These are phyloP conservation scores for Atta colombica DNA, from an alignment of 1,140 invertebrate genomes.

Conservation along the genomic window DNA sequence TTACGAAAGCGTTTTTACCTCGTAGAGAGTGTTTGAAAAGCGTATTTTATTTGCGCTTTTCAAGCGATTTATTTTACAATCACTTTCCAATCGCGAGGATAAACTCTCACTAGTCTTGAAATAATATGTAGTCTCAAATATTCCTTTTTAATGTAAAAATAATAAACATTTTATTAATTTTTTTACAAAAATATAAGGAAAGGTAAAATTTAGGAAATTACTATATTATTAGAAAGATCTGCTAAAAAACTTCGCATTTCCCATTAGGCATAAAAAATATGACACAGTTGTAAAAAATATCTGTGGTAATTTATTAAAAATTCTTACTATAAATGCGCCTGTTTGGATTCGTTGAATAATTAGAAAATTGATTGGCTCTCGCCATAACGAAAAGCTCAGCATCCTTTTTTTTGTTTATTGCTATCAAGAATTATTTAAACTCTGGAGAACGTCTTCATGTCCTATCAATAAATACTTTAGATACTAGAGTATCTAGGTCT, in stretches of 20 bases:
- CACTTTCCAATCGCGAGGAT: neutral
- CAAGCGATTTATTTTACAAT: constrained; percentile 5
- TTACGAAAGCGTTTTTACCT: neutral
- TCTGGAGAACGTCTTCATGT: neutral
- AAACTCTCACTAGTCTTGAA: neutral
- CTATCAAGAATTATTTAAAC: neutral
- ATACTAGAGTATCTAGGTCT: neutral
- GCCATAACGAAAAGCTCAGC: neutral
- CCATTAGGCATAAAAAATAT: neutral
- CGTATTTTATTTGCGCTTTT: neutral
- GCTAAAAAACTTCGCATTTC: neutral
- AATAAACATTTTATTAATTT: constrained; percentile 6
- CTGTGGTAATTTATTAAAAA: constrained; percentile 45
- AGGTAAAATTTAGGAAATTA: neutral
- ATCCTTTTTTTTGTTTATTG: neutral
- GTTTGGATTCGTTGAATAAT: constrained; percentile 15
- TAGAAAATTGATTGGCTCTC: neutral
- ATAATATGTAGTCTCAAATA: neutral
- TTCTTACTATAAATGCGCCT: constrained; percentile 16
- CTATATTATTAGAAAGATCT: neutral
- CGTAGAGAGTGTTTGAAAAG: neutral
- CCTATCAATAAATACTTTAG: constrained; percentile 29
- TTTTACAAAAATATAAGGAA: neutral
- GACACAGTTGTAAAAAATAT: constrained; percentile 2
- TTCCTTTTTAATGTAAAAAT: neutral